Evolutionary conservation across 2,113 vertebrate species (phyloP), one percentile per base, ranked within the genome.

Genomic region (Cyphomyrus plagiostoma): DNA sequence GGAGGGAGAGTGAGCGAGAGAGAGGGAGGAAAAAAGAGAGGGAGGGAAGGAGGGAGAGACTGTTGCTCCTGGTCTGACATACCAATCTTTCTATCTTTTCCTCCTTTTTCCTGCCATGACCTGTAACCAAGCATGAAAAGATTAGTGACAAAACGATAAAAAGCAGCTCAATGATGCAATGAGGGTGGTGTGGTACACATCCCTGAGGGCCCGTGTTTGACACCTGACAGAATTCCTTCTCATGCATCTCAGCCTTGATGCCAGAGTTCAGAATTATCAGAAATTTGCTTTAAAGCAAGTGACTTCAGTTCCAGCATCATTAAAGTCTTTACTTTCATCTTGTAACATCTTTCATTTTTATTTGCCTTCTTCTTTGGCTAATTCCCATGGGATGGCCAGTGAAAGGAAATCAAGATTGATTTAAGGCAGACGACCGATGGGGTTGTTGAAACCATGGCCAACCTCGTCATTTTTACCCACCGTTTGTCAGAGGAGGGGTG

Each of bases 101-200:
- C 86, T 70, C 90, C 42, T 84, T 89, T 87, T 90, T 52, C 82
- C 56, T 62, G 62, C 52, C 30, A 96, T 97, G 96, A 96, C 96
- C 95, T 94, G 93, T 92, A 95, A 96, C 96, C 96, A 96, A 96
- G 92, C 93, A 90, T 94, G 95, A 91, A 95, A 91, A 95, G 94
- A 95, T 93, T 95, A 95, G 94, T 97, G 97, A 96, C 96, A 97
- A 95, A 96, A 97, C 96, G 95, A 95, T 94, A 95, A 96, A 96
- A 96, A 97, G 96, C 96, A 96, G 15, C 74, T 94, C 96, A 96
- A 96, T 97, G 96, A 96, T 96, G 95, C 96, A 96, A 96, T 96
- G 94, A 95, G 94, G 96, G 91, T 9, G 39, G 66, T 21, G 53
- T 82, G 66, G 39, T n/a, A 62, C 82, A 6, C 42, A 80, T 56